phyloP scores from a whole-genome alignment of 2,888 invertebrate species.

The Galerucella nymphaeae region DNA sequence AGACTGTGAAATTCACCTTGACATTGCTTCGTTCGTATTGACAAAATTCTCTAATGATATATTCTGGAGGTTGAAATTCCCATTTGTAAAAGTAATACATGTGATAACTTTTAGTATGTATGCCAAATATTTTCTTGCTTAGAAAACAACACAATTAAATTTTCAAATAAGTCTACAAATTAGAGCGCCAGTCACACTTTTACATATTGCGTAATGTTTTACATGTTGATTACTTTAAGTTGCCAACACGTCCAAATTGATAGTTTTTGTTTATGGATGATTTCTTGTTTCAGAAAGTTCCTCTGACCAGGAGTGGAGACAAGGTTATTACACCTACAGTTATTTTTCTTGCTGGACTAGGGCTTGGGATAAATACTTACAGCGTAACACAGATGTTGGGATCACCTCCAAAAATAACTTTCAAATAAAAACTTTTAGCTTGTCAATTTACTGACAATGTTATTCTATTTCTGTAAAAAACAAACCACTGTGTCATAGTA shows the following conservation, averaged over 20 bases:
- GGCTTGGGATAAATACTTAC: constrained; percentile 62
- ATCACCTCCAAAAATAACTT: constrained; percentile 37
- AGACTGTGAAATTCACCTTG: neutral
- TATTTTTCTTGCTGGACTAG: constrained; percentile 60
- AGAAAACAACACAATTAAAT: neutral
- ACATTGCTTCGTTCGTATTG: neutral
- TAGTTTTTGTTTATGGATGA: neutral
- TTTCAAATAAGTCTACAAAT: neutral
- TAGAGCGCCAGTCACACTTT: neutral
- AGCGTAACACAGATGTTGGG: constrained; percentile 59
- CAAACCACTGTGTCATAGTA: neutral
- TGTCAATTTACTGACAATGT: constrained; percentile 26
- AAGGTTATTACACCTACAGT: constrained; percentile 61
- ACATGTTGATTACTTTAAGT: neutral
- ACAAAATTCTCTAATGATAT: neutral
- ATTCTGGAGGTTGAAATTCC: neutral
- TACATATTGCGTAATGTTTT: neutral
- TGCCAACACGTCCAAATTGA: neutral
- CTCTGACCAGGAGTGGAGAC: constrained; percentile 46
- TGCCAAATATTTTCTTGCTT: neutral
- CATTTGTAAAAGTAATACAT: neutral
- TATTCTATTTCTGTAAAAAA: constrained; percentile 6
- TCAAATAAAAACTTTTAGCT: constrained; percentile 32
- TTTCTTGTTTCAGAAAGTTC: constrained; percentile 40
- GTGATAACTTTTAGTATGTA: neutral